Percentiles rank a stretch among this genome's conserved stretches.
These are phyloP conservation scores for Pseudotriccus pelzelni DNA, from an alignment of 2,797 vertebrate genomes.

Conservation along the genomic window DNA sequence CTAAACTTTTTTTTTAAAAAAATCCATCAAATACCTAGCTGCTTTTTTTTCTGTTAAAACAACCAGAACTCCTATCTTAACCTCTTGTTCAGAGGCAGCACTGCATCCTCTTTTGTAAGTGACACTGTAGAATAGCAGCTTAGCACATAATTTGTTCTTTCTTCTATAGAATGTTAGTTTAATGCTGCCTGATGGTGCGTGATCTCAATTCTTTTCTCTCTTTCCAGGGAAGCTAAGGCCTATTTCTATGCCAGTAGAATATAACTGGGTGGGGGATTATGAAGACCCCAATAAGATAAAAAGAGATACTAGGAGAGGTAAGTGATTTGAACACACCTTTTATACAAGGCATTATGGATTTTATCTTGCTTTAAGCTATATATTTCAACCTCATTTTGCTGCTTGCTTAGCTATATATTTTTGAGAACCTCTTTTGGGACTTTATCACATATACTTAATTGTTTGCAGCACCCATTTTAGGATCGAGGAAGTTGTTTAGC, in stretches of 20 bases:
- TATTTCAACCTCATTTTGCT: neutral
- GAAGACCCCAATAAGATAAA: constrained; percentile 97
- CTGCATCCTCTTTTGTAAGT: neutral
- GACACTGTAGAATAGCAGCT: neutral
- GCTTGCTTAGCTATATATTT: neutral
- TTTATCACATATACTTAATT: neutral
- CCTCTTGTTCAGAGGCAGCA: neutral
- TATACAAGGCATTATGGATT: neutral
- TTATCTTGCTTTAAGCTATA: constrained; percentile 31
- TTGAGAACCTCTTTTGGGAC: neutral
- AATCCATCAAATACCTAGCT: neutral
- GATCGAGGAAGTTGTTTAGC: neutral
- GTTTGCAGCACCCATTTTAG: neutral
- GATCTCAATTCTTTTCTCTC: constrained; percentile 72
- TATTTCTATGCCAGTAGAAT: constrained; percentile 99
- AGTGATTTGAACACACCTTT: constrained; percentile 65
- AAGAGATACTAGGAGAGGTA: constrained; percentile 94
- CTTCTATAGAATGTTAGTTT: neutral
- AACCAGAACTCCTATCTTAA: neutral
- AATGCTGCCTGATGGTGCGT: constrained; percentile 34
- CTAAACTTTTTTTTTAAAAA: neutral
- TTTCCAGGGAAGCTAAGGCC: constrained; percentile 94
- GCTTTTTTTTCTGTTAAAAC: neutral
- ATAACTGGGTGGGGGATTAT: constrained; percentile 98
- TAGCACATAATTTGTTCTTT: neutral